These are phyloP conservation scores for Pachymerium ferrugineum DNA, from an alignment of 2,888 invertebrate species.

Conservation along the genomic window DNA sequence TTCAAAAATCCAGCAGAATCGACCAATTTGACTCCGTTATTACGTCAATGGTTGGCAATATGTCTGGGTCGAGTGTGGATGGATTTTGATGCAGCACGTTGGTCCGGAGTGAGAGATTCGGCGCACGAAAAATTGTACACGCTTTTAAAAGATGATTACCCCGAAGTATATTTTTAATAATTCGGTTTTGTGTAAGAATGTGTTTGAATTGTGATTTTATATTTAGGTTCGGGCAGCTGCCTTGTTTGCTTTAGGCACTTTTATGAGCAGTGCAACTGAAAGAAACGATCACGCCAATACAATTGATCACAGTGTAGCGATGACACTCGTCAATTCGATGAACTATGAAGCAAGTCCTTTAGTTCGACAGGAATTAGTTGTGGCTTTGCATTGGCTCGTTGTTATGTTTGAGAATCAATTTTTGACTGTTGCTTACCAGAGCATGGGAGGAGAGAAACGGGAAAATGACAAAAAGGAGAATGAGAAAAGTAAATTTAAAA, in stretches of 20 bases:
- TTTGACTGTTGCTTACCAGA: conserved; percentile 64
- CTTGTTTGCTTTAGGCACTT: conserved; percentile 90
- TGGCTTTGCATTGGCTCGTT: conserved; percentile 79
- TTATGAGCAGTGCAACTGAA: conserved; percentile 75
- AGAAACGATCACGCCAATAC: conserved; percentile 89
- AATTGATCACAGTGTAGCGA: conserved; percentile 87
- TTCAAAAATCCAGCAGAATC: too few relatives aligned
- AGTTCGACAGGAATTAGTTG: conserved; percentile 74
- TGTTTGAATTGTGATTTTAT: background rate
- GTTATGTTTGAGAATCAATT: conserved; percentile 83
- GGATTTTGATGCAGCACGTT: conserved; percentile 77
- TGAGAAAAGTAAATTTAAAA: background rate
- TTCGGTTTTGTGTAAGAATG: background rate
- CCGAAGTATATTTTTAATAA: conserved; percentile 62
- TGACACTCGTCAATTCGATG: conserved; percentile 72
- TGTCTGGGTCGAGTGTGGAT: conserved; percentile 88
- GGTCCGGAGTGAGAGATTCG: conserved; percentile 91
- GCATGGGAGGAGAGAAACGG: conserved; percentile 46
- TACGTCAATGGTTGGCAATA: conserved; percentile 73
- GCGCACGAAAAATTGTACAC: conserved; percentile 92
- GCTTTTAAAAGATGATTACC: conserved; percentile 70
- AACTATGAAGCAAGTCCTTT: conserved; percentile 78
- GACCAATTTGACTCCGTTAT: conserved; percentile 53
- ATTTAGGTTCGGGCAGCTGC: conserved; percentile 77
- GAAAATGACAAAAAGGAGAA: conserved; percentile 32